phyloP scores from a whole-genome alignment of 2,888 invertebrate genomes.

The Caprella mutica region DNA sequence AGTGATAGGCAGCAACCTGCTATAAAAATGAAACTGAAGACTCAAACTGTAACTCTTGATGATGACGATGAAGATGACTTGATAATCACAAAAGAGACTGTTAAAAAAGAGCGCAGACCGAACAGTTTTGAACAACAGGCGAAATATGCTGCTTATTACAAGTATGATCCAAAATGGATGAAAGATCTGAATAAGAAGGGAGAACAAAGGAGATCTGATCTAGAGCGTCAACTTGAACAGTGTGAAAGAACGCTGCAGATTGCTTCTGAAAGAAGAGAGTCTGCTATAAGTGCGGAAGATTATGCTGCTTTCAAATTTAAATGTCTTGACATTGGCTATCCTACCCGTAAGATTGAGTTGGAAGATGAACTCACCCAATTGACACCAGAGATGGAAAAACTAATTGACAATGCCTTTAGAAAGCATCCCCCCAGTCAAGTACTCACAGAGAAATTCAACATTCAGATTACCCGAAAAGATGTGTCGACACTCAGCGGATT shows the following conservation, averaged over 20 bases:
- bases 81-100: constrained; percentile 5
- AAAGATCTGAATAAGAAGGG: not conserved
- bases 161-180: not conserved
- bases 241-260: not conserved
- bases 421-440: constrained; percentile 51
- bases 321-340: not conserved
- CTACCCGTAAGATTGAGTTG: not conserved
- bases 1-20: too few relatives aligned
- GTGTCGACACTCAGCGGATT: constrained; percentile 65
- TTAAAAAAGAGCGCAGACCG: not conserved
- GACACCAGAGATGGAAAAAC: constrained; percentile 12
- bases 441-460: constrained; percentile 49
- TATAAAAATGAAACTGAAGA: too few relatives aligned
- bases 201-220: not conserved
- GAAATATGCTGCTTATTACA: not conserved
- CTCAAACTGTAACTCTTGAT: too few relatives aligned
- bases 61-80: constrained; percentile 4
- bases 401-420: constrained; percentile 39
- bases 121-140: constrained; percentile 1
- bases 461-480: constrained; percentile 63
- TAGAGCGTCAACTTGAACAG: not conserved
- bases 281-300: not conserved
- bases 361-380: not conserved
- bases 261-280: not conserved
- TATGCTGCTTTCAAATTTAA: not conserved